Evolutionary conservation across 2,113 vertebrate species (phyloP).

Genomic region (Tyrannus savana): DNA sequence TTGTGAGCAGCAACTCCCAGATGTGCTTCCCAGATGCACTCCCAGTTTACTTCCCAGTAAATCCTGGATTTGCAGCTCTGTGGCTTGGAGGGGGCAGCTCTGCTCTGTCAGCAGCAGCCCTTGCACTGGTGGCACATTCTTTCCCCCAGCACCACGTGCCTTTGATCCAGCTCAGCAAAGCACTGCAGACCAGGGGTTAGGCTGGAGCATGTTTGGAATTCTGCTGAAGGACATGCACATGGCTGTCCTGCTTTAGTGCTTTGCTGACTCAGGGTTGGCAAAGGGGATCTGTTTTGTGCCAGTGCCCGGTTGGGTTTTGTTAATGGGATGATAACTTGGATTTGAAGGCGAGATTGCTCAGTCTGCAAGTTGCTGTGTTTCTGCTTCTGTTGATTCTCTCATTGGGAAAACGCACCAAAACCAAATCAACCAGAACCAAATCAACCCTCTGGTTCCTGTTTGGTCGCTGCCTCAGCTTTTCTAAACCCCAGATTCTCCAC

Average conservation of each 20-base stretch:
- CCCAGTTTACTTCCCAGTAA: not conserved
- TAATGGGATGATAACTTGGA: not conserved
- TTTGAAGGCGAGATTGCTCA: not conserved
- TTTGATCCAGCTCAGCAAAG: not conserved
- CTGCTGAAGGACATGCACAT: not conserved
- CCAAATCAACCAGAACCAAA: not conserved
- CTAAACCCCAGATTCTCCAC: conserved; percentile 79
- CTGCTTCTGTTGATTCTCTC: conserved; percentile 5
- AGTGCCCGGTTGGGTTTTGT: not conserved
- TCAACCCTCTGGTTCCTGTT: not conserved
- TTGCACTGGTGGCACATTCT: rapidly evolving
- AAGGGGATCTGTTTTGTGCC: not conserved
- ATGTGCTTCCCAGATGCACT: not conserved
- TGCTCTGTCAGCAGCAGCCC: not conserved
- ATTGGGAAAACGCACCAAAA: not conserved
- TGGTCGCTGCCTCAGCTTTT: conserved; percentile 27
- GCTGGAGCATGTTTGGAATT: not conserved
- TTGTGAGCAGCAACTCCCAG: not conserved
- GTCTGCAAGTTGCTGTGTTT: not conserved
- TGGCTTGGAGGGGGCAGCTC: not conserved
- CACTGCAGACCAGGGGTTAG: rapidly evolving
- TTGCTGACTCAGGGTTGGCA: not conserved
- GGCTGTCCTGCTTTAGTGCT: not conserved
- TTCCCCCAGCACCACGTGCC: not conserved
- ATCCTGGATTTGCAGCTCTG: not conserved